These are phyloP conservation scores for Propithecus deckenii DNA, from an alignment of 2,797 vertebrate genomes.

Conservation along the genomic window DNA sequence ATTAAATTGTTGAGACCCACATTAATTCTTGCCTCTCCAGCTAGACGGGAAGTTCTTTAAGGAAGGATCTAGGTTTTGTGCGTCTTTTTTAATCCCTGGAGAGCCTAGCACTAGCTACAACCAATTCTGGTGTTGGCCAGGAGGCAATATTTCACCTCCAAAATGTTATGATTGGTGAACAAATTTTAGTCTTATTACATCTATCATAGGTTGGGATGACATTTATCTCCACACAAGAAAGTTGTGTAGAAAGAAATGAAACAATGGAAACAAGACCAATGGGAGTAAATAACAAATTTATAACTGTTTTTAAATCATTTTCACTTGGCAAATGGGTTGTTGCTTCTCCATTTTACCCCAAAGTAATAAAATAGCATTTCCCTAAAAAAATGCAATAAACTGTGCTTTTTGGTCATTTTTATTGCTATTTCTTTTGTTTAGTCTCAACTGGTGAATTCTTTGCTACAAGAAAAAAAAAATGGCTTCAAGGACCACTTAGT, in stretches of 20 bases:
- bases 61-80: neutral
- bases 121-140: neutral
- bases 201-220: neutral
- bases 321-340: neutral
- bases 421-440: neutral
- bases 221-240: neutral
- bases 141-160: neutral
- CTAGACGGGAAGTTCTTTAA: neutral
- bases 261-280: neutral
- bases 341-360: neutral
- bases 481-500: neutral
- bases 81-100: neutral
- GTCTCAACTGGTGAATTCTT: neutral
- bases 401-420: neutral
- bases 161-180: neutral
- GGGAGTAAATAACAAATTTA: neutral
- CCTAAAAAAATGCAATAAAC: neutral
- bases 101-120: neutral
- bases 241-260: neutral
- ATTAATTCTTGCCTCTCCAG: neutral
- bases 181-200: neutral
- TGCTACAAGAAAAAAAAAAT: neutral
- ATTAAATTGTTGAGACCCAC: neutral
- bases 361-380: constrained; percentile 31
- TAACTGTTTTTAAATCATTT: neutral